These are phyloP conservation scores for Pristionchus pacificus DNA, from an alignment of 1,140 invertebrate species.

Conservation along the genomic window DNA sequence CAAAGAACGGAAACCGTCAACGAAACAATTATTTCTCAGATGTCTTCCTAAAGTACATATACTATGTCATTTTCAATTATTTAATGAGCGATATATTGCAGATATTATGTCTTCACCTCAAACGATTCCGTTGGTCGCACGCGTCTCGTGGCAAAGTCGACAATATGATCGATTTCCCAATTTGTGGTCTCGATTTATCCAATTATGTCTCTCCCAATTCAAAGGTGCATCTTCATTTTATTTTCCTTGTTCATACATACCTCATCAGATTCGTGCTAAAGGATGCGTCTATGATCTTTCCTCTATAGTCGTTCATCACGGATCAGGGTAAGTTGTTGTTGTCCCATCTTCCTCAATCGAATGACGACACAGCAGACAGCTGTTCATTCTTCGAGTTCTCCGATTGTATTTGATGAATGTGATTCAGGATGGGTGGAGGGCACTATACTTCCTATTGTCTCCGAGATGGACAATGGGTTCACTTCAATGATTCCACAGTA, in stretches of 20 bases:
- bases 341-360: not conserved
- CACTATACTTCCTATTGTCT: conserved; percentile 23
- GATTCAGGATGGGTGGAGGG: not conserved
- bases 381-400: not conserved
- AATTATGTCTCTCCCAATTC: conserved; percentile 7
- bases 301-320: conserved; percentile 29
- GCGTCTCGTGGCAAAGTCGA: conserved; percentile 19
- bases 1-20: conserved; percentile 23
- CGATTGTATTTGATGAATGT: not conserved
- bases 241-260: not conserved
- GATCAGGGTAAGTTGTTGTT: conserved; percentile 17
- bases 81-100: not conserved
- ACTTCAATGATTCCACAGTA: conserved; percentile 27
- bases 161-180: conserved; percentile 25
- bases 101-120: conserved; percentile 28
- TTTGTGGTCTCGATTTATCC: conserved; percentile 11
- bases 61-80: no score
- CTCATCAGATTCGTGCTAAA: not conserved
- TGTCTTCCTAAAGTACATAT: conserved; percentile 18
- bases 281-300: conserved; percentile 7
- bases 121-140: conserved; percentile 26
- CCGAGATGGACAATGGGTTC: conserved; percentile 12
- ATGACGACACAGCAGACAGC: not conserved
- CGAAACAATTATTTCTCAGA: conserved; percentile 28
- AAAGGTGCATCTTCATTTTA: not conserved